Evolutionary conservation across 2,797 vertebrate genomes (phyloP), one percentile per base, ranked within the genome.

Genomic region (Lophius americanus): DNA sequence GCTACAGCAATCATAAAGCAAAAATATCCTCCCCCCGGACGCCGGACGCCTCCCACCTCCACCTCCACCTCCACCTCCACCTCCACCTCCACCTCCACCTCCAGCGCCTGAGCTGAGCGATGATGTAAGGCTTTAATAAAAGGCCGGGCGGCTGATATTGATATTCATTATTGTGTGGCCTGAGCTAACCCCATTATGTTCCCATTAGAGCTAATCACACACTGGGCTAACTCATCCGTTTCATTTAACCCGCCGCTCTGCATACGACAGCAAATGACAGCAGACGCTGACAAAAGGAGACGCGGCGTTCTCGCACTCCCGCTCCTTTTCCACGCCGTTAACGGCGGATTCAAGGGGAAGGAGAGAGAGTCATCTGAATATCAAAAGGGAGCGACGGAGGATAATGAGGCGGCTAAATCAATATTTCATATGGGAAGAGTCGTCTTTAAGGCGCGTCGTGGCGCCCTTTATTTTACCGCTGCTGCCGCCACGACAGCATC

Each of bases 61-160:
- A 88, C 83, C n/a, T n/a, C n/a, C n/a, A n/a, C n/a, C n/a, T n/a
- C n/a, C n/a, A n/a, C n/a, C n/a, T n/a, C n/a, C n/a, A n/a, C n/a
- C n/a, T n/a, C n/a, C n/a, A n/a, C n/a, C n/a, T n/a, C n/a, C n/a
- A n/a, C n/a, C n/a, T n/a, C 82, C 68, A 80, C 79, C 88, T 85
- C 63, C 83, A 88, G 83, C 91, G 90, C 92, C 92, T 85, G 75
- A 76, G 75, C 92, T 85, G 75, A 76, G 75, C 83, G 78, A 93
- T 93, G 93, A 94, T 93, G 91, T 92, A 94, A 93, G 76, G 82
- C 92, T 91, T 93, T 93, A 94, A 94, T 94, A 93, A 94, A 89
- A 88, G 82, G 74, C 81, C 79, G 80, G 70, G 77, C 76, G 77
- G 75, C 82, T 85, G 70, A 89, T 92, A 93, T 92, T 93, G 92